phyloP scores from a whole-genome alignment of 1,140 invertebrate species.

The Delia radicum region DNA sequence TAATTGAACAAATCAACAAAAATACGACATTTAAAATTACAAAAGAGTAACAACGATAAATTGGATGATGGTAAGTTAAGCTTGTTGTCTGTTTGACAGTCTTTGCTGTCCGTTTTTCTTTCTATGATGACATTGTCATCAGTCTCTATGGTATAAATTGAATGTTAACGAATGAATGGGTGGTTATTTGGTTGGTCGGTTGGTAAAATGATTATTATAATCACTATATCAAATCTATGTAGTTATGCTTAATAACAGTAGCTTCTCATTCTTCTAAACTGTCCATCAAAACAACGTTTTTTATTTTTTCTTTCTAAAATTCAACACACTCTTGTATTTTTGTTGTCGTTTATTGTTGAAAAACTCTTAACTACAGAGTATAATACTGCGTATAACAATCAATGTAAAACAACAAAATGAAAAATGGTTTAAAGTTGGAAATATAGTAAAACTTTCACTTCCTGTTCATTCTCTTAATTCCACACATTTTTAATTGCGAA shows the following conservation, averaged over 20 bases:
- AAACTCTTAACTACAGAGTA: neutral
- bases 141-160: no score
- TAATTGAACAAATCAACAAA: neutral
- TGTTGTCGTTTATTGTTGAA: neutral
- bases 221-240: no score
- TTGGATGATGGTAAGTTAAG: neutral
- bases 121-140: no score
- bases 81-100: no score
- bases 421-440: neutral
- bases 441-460: neutral
- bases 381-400: neutral
- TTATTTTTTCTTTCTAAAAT: neutral
- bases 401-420: neutral
- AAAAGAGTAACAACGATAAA: slow-evolving; percentile 6
- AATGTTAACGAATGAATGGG: no score
- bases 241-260: no score
- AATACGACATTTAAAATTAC: neutral
- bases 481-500: neutral
- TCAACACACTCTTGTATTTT: no score
- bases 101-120: no score
- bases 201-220: no score
- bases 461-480: neutral
- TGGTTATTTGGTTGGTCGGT: no score
- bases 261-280: neutral
- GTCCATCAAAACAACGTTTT: neutral